Evolutionary conservation across 2,888 invertebrate genomes (phyloP), one percentile per base, ranked within the genome.

Genomic region (Drosophila anomalipes): DNA sequence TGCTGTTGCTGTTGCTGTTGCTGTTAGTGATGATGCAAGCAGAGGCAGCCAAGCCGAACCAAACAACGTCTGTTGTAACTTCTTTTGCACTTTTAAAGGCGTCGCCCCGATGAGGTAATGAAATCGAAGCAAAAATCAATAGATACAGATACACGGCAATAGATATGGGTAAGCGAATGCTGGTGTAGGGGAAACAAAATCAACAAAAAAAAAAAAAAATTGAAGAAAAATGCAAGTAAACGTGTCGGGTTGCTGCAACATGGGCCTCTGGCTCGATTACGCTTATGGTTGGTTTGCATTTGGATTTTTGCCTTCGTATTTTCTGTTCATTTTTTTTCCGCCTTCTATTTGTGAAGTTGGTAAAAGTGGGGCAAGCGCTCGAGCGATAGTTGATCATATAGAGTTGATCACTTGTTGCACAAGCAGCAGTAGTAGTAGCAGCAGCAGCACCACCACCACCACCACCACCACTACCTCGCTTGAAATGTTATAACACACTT

Each of bases 21-120:
- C 1, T 61, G 37, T 4, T 16, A 16, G 9, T 51, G 32, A 1
- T 19, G 37, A 30, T 69, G 69, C 37, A 69, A 68, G 57, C 58
- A 69, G 37, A 44, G 71, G 82, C 84, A 89, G 47, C 70, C 58
- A 77, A 75, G 80, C 84, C 62, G 81, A 86, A 80, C 74, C 76
- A 70, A 66, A 56, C 61, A 53, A 30, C 28, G 39, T 44, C 82
- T 86, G 73, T 89, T 82, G 86, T 74, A 88, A 89, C 81, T 75
- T 86, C 86, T 84, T 26, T 57, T 69, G 82, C 70, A 74, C 76
- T 87, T 64, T 79, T 81, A 70, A 82, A 89, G 86, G 86, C 81
- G 89, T 75, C 64, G 79, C 61, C 86, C 14, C 82, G 83, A 87
- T 89, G 88, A 87, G 90, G 88, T 87, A 89, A 87, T 82, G 86